phyloP scores from a whole-genome alignment of 2,797 vertebrate genomes.

The Channa striata region DNA sequence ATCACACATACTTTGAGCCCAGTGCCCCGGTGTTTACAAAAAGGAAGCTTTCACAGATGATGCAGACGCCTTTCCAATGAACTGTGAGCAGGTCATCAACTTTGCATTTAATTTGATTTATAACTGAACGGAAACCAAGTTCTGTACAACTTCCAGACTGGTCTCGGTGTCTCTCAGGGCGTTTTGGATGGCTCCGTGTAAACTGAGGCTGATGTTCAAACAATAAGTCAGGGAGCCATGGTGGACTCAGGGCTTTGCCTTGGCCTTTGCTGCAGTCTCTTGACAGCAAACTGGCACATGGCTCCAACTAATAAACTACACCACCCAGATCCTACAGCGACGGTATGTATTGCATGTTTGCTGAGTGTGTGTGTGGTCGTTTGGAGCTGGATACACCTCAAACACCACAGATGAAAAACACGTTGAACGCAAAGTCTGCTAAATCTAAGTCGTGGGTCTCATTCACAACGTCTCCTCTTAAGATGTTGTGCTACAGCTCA shows the following conservation, averaged over 20 bases:
- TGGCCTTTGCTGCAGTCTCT: slow-evolving; percentile 62
- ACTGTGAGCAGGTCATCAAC: slow-evolving; percentile 57
- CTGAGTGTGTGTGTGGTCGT: slow-evolving; percentile 69
- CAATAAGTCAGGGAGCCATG: slow-evolving; percentile 63
- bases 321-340: slow-evolving; percentile 60
- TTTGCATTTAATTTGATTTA: slow-evolving; percentile 72
- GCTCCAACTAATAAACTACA: slow-evolving; percentile 69
- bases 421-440: slow-evolving; percentile 51
- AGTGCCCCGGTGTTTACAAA: slow-evolving; percentile 43
- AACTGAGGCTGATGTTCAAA: slow-evolving; percentile 73
- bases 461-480: slow-evolving; percentile 30
- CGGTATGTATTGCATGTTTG: slow-evolving; percentile 37
- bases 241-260: slow-evolving; percentile 70
- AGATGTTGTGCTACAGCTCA: slow-evolving; percentile 36
- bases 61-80: slow-evolving; percentile 31
- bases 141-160: slow-evolving; percentile 55
- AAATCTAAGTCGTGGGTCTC: slow-evolving; percentile 45
- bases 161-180: slow-evolving; percentile 50
- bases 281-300: slow-evolving; percentile 75
- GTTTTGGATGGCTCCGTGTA: slow-evolving; percentile 66
- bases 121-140: slow-evolving; percentile 65
- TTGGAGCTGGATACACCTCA: slow-evolving; percentile 43
- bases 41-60: slow-evolving; percentile 52
- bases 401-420: slow-evolving; percentile 55
- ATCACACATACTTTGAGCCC: slow-evolving; percentile 48